These are phyloP conservation scores for Hoplias malabaricus DNA, from an alignment of 2,113 vertebrate genomes.

Conservation along the genomic window DNA sequence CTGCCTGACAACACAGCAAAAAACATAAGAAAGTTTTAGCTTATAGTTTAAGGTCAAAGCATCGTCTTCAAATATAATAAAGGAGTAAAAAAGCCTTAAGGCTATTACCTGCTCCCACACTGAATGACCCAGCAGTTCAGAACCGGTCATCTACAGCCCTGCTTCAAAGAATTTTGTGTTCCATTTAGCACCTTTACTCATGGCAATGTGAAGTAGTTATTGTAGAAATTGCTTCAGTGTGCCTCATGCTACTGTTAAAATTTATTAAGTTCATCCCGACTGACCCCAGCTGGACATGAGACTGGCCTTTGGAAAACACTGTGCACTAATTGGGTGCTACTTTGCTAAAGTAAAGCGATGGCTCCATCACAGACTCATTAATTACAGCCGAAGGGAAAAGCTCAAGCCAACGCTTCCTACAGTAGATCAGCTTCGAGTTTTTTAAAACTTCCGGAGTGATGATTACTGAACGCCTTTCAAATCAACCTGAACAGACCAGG, in stretches of 20 bases:
- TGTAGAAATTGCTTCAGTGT: background rate
- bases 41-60: no score
- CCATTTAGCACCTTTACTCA: no score
- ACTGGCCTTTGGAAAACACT: slow-evolving; percentile 30
- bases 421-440: slow-evolving; percentile 3
- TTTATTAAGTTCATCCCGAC: slow-evolving; percentile 19
- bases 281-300: slow-evolving; percentile 22
- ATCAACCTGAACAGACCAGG: background rate
- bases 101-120: no score
- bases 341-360: slow-evolving; percentile 3
- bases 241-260: background rate
- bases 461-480: slow-evolving; percentile 2
- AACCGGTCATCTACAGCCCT: no score
- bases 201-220: no score
- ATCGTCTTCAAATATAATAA: no score
- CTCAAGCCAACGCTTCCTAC: background rate
- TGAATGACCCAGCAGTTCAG: no score
- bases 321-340: slow-evolving; percentile 29
- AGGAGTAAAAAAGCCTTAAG: no score
- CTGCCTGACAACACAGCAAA: no score
- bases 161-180: no score
- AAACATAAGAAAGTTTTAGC: no score
- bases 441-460: slow-evolving; percentile 9
- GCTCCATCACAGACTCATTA: slow-evolving; percentile 35
- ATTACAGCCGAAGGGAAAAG: slow-evolving; percentile 29